Percentiles rank a stretch among this genome's conserved stretches.
Conservation (phyloP, 2,888 invertebrate species). For the Boloria selene region DNA sequence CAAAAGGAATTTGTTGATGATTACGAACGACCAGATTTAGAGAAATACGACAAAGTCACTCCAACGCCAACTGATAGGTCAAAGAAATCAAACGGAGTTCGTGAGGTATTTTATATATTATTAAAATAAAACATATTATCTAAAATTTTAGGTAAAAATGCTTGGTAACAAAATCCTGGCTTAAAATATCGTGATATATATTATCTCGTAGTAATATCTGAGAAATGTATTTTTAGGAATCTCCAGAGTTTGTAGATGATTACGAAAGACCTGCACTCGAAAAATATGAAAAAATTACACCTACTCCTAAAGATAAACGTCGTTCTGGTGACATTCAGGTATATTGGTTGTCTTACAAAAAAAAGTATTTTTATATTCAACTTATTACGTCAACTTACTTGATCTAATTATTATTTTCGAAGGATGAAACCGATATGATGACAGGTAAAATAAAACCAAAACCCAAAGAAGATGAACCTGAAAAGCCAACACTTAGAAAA, state of each 20-base stretch:
- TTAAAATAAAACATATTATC: neutral
- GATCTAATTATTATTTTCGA: conserved; percentile 21
- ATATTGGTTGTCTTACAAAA: conserved; percentile 34
- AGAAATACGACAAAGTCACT: conserved; percentile 85
- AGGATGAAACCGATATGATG: conserved; percentile 75
- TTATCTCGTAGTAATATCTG: neutral
- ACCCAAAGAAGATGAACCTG: conserved; percentile 70
- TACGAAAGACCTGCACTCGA: conserved; percentile 88
- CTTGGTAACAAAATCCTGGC: no score
- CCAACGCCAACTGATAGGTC: conserved; percentile 68
- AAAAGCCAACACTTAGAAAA: conserved; percentile 70
- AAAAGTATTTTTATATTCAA: neutral
- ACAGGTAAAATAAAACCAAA: conserved; percentile 77
- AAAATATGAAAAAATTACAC: conserved; percentile 83
- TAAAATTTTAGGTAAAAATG: no score
- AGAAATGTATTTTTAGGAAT: conserved; percentile 54
- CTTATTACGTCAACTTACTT: neutral
- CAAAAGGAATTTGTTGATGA: conserved; percentile 84
- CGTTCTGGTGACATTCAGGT: conserved; percentile 71
- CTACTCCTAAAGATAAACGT: conserved; percentile 71
- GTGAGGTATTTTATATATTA: conserved; percentile 57
- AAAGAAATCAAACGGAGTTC: conserved; percentile 73
- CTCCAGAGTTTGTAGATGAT: conserved; percentile 83
- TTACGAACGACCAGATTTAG: conserved; percentile 88
- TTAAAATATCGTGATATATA: no score